Evolutionary conservation across 1,140 invertebrate genomes (phyloP), one percentile per base, ranked within the genome.

Genomic region (Trissolcus basalis): DNA sequence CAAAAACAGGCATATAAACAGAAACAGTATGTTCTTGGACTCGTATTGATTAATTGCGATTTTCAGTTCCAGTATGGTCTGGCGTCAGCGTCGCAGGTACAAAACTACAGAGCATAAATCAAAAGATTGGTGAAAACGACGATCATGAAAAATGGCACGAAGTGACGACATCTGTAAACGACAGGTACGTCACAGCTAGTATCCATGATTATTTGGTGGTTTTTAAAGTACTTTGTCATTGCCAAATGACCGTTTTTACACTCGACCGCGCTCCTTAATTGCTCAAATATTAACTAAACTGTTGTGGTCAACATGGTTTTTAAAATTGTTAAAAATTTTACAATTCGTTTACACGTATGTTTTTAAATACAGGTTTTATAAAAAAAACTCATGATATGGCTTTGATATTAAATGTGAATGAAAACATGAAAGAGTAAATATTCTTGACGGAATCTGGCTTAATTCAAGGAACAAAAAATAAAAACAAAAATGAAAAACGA

Each of bases 61-160:
- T 70, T 65, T 49, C 77, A 92, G 92, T 93, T 80, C 89, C 92
- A 43, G 89, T 92, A 44, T 93, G 92, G 92, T 91, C 91, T 49
- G 89, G 90, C 50, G 90, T 92, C 41, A 91, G 91, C 80, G 89
- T 92, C 0, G 91, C 89, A 33, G 92, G 91, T 49, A 91, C 91
- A 53, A 87, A 89, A 54, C 82, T 93, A 15, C 85, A 85, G 16
- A 89, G 91, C 53, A 82, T 92, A 44, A 89, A 91, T 77, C 89
- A 90, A 16, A 85, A 84, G 48, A 87, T 91, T 55, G 91, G 90
- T 5, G 78, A 85, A 48, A 50, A 78, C 11, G 86, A 90, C 51
- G 91, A 92, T 76, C 85, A 85, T 14, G 91, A 91, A 82, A 88
- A 90, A 61, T 92, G 90, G 90, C 74, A 83, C 64, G 85, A 90